Evolutionary conservation across 2,113 vertebrate species (phyloP), one percentile per base, ranked within the genome.

Genomic region (Prinia subflava): DNA sequence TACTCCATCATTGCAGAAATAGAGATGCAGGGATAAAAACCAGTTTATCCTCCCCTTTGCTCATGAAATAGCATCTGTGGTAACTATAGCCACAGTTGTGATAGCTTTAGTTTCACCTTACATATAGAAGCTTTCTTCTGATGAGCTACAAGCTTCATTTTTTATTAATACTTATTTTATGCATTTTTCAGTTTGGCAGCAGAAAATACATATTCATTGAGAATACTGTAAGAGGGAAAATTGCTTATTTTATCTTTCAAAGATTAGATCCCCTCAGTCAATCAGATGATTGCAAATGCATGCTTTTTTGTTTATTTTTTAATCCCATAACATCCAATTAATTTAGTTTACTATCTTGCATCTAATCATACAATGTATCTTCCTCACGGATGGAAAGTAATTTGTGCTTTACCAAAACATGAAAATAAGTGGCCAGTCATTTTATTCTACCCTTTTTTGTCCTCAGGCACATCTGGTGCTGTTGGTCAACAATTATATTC

Each of bases 301-400:
- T 53, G 17, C 10, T 35, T 85, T 83, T 85, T 63, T 46, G 17
- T n/a, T 81, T 55, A 13, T 68, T 76, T 87, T 92, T 86, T 47
- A 20, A 70, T 95, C 55, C 31, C 42, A 50, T 89, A 83, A 35
- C 60, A 73, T 94, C 73, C 13, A 37, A 46, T 89, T 92, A 91
- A 87, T 90, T 96, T 80, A 80, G 50, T 88, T 82, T 75, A 84
- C 69, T 90, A 47, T 87, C 50, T 94, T 79, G 59, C 14, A 64
- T 86, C 46, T 94, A 67, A 84, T 89, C 39, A 87, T 31, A 19
- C 44, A 64, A 19, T 63, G 13, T 79, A 12, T 92, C 77, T 94
- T 94, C 87, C 65, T 91, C 13, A 56, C 39, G 71, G 65, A 35
- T 94, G n/a, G 81, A 75, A 96, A 96, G 52, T 94, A 92, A 90